Base-by-base conservation (phyloP, 2,888 invertebrate species). In the Drosophila fungiperda region DNA sequence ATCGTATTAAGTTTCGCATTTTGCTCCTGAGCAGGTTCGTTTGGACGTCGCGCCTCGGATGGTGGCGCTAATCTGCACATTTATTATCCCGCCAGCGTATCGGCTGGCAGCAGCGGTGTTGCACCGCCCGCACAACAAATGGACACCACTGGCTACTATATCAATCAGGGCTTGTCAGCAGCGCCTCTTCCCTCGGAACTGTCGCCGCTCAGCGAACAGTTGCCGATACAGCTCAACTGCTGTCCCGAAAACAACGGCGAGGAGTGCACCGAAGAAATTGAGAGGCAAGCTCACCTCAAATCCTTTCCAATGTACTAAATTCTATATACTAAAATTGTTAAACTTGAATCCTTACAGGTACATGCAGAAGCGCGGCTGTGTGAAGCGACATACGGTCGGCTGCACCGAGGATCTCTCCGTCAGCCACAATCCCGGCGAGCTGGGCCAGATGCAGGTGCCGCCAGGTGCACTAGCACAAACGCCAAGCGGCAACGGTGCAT, bases 1-100 rank as follows among this genome's bases (percentile, higher is more conserved):
- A 17, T 50, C 12, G n/a, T 20, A 45, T 29, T 59, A 8, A 36
- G 12, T 0, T 6, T 17, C 1, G 0, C 15, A 2, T 0, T 0
- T 17, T 11, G 2, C 17, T 9, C 1, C 6, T 33, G 11, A 1
- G 0, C 23, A 81, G 96, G 97, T 50, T 95, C 96, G 58, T 97
- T 97, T 93, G 98, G 98, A 8, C 95, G 99, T 48, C 95, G 99
- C 83, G 98, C 98, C 60, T 98, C 98, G 48, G 99, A 99, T 94
- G 99, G 99, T 83, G 98, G 98, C 66, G 98, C 98, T 63, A 98
- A 98, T 94, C 95, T 98, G 78, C 97, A 97, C 82, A 95, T 96
- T 81, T 95, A 94, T 89, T 95, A 95, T 90, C 95, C 89, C 89
- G 93, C 89, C 90, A 94, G 85, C 85, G 93, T 77, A 90, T 94